These are phyloP conservation scores for Morelia viridis DNA, from an alignment of 2,797 vertebrate species.

Conservation along the genomic window DNA sequence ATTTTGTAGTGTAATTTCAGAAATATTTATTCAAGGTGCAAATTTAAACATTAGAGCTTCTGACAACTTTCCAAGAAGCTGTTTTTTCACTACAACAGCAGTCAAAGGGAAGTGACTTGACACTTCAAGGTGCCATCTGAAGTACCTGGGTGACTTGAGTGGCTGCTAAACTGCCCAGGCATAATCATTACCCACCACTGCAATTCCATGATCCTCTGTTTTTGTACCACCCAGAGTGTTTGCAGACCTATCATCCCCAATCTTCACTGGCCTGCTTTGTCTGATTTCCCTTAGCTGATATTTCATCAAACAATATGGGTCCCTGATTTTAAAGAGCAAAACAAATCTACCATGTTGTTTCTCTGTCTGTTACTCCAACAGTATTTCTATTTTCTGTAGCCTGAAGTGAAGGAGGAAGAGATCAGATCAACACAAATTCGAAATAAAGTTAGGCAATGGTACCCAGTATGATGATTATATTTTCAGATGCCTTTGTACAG, in stretches of 20 bases:
- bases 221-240: background rate
- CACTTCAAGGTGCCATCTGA: background rate
- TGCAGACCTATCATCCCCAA: background rate
- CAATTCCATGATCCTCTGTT: background rate
- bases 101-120: background rate
- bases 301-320: background rate
- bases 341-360: background rate
- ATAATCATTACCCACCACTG: background rate
- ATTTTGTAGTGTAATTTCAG: background rate
- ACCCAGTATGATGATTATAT: background rate
- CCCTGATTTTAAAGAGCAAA: background rate
- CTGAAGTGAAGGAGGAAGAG: background rate
- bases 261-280: background rate
- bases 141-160: background rate
- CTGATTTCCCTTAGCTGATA: background rate
- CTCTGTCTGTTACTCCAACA: background rate
- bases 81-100: background rate
- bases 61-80: background rate
- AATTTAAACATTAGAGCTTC: background rate
- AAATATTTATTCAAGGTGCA: background rate
- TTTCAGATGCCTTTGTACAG: background rate
- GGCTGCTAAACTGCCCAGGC: background rate
- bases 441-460: background rate
- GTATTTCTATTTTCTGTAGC: background rate
- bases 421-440: background rate